phyloP scores from a whole-genome alignment of 2,113 vertebrate species.

The Crocuta crocuta region DNA sequence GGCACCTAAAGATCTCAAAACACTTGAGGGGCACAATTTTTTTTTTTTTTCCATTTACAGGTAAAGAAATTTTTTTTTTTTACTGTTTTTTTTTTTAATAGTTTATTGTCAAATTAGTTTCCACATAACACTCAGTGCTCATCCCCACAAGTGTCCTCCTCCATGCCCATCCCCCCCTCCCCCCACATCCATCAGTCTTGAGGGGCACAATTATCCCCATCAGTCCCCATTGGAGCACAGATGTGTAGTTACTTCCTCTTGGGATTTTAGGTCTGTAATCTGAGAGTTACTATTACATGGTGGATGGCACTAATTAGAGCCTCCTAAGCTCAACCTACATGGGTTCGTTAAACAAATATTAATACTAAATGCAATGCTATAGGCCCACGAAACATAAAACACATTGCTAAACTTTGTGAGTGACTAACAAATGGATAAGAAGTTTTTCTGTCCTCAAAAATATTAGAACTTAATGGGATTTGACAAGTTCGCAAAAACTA shows the following conservation, averaged over 20 bases:
- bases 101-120: no score
- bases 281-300: neutral
- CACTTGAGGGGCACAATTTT: neutral
- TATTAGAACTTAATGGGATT: neutral
- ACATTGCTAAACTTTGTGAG: neutral
- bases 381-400: neutral
- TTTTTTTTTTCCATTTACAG: no score
- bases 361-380: neutral
- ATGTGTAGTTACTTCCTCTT: neutral
- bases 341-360: neutral
- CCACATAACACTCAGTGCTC: no score
- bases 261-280: neutral
- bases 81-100: no score
- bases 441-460: neutral
- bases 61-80: no score
- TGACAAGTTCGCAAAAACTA: neutral
- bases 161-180: no score
- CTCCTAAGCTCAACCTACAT: neutral
- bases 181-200: no score
- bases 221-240: neutral
- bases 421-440: neutral
- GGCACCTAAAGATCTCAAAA: neutral
- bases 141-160: no score
- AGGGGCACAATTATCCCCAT: neutral
- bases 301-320: neutral